These are phyloP conservation scores for Alligator mississippiensis DNA, from an alignment of 2,113 vertebrate species.

Conservation along the genomic window DNA sequence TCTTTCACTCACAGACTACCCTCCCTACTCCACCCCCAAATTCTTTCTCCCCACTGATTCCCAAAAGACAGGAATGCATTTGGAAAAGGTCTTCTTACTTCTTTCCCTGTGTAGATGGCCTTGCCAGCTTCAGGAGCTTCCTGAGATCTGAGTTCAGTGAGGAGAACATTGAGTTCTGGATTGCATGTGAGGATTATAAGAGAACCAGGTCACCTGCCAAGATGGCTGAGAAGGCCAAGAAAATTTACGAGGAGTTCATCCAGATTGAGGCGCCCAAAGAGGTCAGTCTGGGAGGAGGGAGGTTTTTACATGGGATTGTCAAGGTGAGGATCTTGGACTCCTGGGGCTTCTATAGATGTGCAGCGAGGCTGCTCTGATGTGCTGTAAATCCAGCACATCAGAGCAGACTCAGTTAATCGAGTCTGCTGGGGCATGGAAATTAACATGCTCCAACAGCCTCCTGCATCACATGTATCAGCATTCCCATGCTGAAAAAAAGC, in stretches of 20 bases:
- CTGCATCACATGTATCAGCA: not conserved
- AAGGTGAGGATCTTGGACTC: accelerated
- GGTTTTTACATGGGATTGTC: not conserved
- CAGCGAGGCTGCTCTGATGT: accelerated
- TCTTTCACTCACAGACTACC: not conserved
- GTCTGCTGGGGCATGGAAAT: not conserved
- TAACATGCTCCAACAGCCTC: not conserved
- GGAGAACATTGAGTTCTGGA: conserved; percentile 96
- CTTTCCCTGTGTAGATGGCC: conserved; percentile 81
- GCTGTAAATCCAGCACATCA: not conserved
- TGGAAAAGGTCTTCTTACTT: not conserved
- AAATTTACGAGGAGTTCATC: conserved; percentile 96
- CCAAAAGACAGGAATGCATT: not conserved
- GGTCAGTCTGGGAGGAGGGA: conserved; percentile 76
- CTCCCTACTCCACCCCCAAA: not conserved
- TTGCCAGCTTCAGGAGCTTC: conserved; percentile 89
- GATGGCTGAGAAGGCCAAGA: conserved; percentile 89
- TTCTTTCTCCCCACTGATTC: not conserved
- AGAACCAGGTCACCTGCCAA: conserved; percentile 87
- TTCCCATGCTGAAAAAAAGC: too few species aligned
- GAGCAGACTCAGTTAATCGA: not conserved
- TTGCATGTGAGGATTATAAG: conserved; percentile 95
- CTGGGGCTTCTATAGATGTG: not conserved
- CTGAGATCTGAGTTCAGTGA: conserved; percentile 97
- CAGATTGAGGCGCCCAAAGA: conserved; percentile 93